phyloP scores from a whole-genome alignment of 2,113 vertebrate species.

The Ctenomys sociabilis region DNA sequence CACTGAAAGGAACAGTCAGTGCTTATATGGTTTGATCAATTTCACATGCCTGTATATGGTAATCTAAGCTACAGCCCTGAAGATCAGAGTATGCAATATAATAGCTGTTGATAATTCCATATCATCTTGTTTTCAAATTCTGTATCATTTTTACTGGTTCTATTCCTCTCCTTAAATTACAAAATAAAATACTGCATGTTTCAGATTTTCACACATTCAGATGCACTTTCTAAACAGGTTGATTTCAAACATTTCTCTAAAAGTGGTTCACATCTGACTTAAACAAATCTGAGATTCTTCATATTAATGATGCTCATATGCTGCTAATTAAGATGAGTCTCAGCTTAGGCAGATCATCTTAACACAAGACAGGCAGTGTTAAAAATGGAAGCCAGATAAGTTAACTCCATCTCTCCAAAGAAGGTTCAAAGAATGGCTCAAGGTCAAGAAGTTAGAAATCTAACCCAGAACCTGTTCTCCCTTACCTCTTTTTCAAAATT shows the following conservation, averaged over 20 bases:
- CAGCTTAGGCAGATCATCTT: not conserved
- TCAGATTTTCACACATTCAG: constrained; percentile 9
- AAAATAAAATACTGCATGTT: not conserved
- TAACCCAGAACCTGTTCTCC: not conserved
- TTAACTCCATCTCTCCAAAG: not conserved
- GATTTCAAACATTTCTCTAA: constrained; percentile 17
- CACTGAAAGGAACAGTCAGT: too few relatives aligned
- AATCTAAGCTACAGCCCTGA: too few relatives aligned
- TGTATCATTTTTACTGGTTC: too few relatives aligned
- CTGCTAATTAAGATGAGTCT: not conserved
- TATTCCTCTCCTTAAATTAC: too few relatives aligned
- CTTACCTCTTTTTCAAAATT: not conserved
- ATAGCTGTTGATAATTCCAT: too few relatives aligned
- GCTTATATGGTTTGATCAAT: too few relatives aligned
- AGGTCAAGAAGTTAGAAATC: not conserved
- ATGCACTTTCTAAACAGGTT: not conserved
- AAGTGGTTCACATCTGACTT: not conserved
- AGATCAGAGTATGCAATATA: too few relatives aligned
- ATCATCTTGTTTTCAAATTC: too few relatives aligned
- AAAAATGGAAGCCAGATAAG: not conserved
- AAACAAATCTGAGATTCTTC: not conserved
- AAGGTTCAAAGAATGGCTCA: not conserved
- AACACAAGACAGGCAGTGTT: not conserved
- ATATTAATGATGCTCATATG: not conserved
- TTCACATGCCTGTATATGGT: too few relatives aligned